Evolutionary conservation across 2,113 vertebrate species (phyloP).

Genomic region (human (Homo sapiens)): DNA sequence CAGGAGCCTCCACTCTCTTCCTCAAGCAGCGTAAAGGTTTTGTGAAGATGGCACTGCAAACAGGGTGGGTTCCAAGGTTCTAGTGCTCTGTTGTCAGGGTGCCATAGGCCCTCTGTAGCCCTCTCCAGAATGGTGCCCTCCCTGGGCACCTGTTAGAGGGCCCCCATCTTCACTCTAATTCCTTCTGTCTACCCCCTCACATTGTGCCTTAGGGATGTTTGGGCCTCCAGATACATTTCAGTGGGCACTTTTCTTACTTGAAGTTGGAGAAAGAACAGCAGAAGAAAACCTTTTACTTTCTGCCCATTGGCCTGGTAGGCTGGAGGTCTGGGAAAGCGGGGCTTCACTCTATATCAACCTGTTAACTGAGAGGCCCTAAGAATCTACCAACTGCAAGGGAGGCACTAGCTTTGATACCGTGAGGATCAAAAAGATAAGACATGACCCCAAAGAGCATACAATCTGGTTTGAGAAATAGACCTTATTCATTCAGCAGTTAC

Average conservation of each 20-base stretch:
- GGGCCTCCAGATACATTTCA: not conserved
- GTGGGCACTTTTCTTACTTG: conserved; percentile 13
- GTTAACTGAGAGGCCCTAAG: not conserved
- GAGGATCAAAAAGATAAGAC: not conserved
- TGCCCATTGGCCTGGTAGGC: not conserved
- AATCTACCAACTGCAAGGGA: not conserved
- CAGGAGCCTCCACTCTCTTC: conserved; percentile 52
- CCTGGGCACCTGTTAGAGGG: not conserved
- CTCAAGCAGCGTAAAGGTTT: conserved; percentile 79
- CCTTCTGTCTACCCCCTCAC: not conserved
- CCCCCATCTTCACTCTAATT: not conserved
- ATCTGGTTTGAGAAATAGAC: conserved; percentile 33
- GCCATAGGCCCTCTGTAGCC: not conserved
- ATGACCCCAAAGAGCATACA: not conserved
- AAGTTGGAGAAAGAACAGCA: conserved; percentile 20
- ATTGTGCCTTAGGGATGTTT: not conserved
- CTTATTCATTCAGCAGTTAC: not conserved
- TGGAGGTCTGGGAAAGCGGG: not conserved
- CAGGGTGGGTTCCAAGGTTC: conserved; percentile 73
- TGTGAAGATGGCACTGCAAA: conserved; percentile 78
- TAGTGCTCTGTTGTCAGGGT: not conserved
- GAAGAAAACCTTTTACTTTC: not conserved
- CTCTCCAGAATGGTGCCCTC: not conserved
- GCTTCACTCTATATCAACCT: not conserved
- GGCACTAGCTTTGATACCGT: not conserved